phyloP scores from a whole-genome alignment of 2,888 invertebrate genomes.

The Trachelus troglodyta region DNA sequence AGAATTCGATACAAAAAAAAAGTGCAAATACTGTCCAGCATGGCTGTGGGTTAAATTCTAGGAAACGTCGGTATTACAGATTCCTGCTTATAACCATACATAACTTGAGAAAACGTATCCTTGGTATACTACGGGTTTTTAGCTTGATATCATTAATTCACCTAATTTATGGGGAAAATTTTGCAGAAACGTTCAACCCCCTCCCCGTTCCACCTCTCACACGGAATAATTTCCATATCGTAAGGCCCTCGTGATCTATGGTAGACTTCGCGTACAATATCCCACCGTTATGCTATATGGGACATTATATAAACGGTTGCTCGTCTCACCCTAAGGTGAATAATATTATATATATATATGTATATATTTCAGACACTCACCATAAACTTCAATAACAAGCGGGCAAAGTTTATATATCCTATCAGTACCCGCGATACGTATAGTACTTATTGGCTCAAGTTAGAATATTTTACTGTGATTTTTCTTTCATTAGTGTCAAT shows the following conservation, averaged over 20 bases:
- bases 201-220: conserved; percentile 32
- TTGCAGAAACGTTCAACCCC: conserved; percentile 36
- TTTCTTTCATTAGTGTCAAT: neutral
- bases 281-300: conserved; percentile 36
- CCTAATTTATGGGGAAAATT: conserved; percentile 57
- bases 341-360: neutral
- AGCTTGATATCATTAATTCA: conserved; percentile 48
- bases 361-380: neutral
- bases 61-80: neutral
- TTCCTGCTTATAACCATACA: neutral
- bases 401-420: neutral
- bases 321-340: conserved; percentile 5
- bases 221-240: conserved; percentile 60
- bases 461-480: conserved; percentile 2
- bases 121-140: neutral
- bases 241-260: conserved; percentile 56
- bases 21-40: neutral
- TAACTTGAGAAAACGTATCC: neutral
- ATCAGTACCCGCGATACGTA: conserved; percentile 15
- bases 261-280: conserved; percentile 51
- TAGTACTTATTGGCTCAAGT: conserved; percentile 18
- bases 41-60: neutral
- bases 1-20: neutral
- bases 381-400: neutral
- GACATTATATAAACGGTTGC: conserved; percentile 46